Evolutionary conservation across 2,888 invertebrate species (phyloP).

Genomic region (Diplazon laetatorius): DNA sequence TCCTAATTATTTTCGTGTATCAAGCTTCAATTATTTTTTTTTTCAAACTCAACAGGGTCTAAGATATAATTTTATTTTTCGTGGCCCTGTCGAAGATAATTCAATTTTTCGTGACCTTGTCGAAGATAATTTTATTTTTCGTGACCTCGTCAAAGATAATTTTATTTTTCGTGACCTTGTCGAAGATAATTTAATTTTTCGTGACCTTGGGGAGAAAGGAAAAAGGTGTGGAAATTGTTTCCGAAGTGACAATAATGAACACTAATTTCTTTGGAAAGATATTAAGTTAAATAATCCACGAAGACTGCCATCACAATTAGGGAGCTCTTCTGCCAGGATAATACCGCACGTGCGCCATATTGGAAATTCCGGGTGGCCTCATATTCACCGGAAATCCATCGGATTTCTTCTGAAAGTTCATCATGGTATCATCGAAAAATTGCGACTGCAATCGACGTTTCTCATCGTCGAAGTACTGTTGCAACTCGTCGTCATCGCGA

Average conservation of each 20-base stretch:
- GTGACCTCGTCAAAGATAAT: too few relatives aligned
- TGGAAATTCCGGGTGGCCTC: constrained; percentile 48
- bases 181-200: too few relatives aligned
- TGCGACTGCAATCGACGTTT: constrained; percentile 70
- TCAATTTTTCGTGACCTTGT: too few relatives aligned
- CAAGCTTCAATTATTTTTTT: too few relatives aligned
- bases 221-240: too few relatives aligned
- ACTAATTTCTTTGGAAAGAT: constrained; percentile 49
- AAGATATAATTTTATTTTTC: too few relatives aligned
- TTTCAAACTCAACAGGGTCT: too few relatives aligned
- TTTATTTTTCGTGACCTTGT: too few relatives aligned
- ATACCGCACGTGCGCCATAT: constrained; percentile 18
- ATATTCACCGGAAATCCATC: constrained; percentile 60
- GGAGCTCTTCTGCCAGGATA: constrained; percentile 22
- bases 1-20: too few relatives aligned
- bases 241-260: constrained; percentile 3
- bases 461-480: constrained; percentile 72
- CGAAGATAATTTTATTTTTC: too few relatives aligned
- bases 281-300: not conserved
- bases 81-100: too few relatives aligned
- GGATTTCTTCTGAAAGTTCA: constrained; percentile 71
- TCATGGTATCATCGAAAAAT: constrained; percentile 69
- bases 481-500: constrained; percentile 70
- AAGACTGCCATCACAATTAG: not conserved
- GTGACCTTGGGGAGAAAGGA: too few relatives aligned